Conservation (phyloP, 1,140 invertebrate species). For the Scylla paramamosain region DNA sequence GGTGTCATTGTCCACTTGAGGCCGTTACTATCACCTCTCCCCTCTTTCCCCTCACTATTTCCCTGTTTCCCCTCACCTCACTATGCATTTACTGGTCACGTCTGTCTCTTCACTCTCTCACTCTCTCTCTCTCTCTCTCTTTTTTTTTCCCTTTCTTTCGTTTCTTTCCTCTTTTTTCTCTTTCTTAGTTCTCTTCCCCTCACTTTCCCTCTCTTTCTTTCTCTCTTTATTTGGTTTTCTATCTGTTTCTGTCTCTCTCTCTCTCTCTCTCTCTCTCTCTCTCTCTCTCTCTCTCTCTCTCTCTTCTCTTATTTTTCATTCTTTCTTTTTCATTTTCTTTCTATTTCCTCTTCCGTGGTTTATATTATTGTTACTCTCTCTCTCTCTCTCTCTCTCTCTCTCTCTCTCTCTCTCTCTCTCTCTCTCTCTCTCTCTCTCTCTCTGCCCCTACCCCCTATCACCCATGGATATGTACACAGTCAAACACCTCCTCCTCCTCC, state of each 20-base stretch:
- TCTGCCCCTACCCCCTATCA: not conserved
- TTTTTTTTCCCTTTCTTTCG: not conserved
- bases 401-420: not conserved
- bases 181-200: not conserved
- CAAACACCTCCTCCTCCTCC: not conserved
- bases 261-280: not conserved
- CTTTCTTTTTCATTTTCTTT: not conserved
- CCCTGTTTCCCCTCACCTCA: not conserved
- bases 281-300: not conserved
- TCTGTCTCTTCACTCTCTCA: not conserved
- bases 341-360: not conserved
- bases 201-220: too few species aligned
- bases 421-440: not conserved
- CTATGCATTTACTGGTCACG: not conserved
- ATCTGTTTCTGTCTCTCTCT: not conserved
- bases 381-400: not conserved
- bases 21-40: not conserved
- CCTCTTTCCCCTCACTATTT: not conserved
- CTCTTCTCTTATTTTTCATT: not conserved
- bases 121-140: not conserved
- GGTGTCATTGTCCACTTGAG: constrained; percentile 20
- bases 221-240: not conserved
- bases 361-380: not conserved
- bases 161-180: not conserved
- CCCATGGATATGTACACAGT: too few species aligned